A percentile compares a stretch with the other conserved stretches of the same genome.
Evolutionary conservation across 2,797 vertebrate species (phyloP).

Genomic region (Karalla daura): DNA sequence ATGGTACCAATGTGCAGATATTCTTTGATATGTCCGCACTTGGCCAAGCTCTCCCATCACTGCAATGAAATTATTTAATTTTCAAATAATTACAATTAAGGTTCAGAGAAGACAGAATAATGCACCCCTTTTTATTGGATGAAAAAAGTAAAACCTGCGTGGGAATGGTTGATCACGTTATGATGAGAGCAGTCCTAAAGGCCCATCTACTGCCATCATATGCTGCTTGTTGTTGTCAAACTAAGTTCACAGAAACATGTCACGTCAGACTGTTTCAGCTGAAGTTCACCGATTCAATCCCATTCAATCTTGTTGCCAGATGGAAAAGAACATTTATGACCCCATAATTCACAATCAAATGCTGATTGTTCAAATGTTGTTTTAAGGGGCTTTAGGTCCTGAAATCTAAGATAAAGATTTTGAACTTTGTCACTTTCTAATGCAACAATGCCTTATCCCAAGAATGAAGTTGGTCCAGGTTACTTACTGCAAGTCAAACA

Average conservation of each 20-base stretch:
- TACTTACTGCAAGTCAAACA: no score
- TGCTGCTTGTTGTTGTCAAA: not conserved
- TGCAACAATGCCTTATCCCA: no score
- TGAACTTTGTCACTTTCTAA: no score
- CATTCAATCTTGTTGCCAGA: no score
- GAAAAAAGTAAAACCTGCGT: not conserved
- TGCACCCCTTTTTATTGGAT: not conserved
- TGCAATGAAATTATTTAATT: conserved; percentile 17
- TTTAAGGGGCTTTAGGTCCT: not conserved
- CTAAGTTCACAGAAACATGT: not conserved
- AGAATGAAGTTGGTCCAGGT: not conserved
- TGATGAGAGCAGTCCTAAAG: not conserved
- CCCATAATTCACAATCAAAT: not conserved
- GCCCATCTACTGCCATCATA: not conserved
- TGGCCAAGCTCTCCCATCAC: not conserved
- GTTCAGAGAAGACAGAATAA: not conserved
- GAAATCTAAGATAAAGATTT: no score
- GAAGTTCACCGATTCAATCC: not conserved
- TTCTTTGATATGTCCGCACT: conserved; percentile 38
- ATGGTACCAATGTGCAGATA: conserved; percentile 9
- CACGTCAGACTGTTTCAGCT: not conserved
- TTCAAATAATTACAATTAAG: not conserved
- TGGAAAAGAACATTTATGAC: not conserved
- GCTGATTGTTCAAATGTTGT: not conserved
- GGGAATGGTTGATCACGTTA: not conserved